phyloP scores from a whole-genome alignment of 2,888 invertebrate species.

The Choreutis nemorana region DNA sequence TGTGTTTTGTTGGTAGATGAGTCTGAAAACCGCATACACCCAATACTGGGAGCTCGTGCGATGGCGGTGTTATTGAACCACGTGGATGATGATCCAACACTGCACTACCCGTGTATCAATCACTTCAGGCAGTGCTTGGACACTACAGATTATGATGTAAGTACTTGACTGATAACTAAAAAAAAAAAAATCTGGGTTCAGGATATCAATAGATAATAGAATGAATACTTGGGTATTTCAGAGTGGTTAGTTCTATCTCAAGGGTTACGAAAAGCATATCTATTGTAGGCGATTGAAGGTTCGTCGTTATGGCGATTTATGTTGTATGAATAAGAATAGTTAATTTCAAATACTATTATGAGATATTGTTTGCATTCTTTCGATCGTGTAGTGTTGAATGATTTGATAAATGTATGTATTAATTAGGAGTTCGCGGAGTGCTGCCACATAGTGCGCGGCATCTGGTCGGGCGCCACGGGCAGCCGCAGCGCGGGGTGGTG shows the following conservation, averaged over 20 bases:
- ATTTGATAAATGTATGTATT: not conserved
- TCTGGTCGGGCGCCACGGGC: slow-evolving; percentile 38
- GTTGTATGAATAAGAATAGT: too few relatives aligned
- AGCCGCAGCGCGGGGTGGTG: slow-evolving; percentile 35
- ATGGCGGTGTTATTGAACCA: slow-evolving; percentile 89
- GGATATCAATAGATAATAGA: too few relatives aligned
- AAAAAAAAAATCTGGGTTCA: too few relatives aligned
- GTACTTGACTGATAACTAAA: not conserved
- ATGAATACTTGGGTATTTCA: too few relatives aligned
- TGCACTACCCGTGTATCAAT: slow-evolving; percentile 92
- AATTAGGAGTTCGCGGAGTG: slow-evolving; percentile 27
- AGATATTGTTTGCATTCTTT: too few relatives aligned
- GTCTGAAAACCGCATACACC: slow-evolving; percentile 80
- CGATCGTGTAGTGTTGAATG: too few relatives aligned
- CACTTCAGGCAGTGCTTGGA: slow-evolving; percentile 85
- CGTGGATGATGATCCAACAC: slow-evolving; percentile 81
- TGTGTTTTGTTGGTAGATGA: slow-evolving; percentile 42
- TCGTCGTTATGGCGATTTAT: too few relatives aligned
- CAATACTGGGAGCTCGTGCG: slow-evolving; percentile 86
- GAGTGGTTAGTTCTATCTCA: too few relatives aligned
- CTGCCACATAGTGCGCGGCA: slow-evolving; percentile 45
- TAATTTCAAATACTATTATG: too few relatives aligned
- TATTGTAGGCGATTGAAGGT: too few relatives aligned
- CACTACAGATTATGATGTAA: slow-evolving; percentile 44
- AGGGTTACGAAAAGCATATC: too few relatives aligned